These are phyloP conservation scores for Eupithecia inturbata DNA, from an alignment of 2,888 invertebrate species.

Conservation along the genomic window DNA sequence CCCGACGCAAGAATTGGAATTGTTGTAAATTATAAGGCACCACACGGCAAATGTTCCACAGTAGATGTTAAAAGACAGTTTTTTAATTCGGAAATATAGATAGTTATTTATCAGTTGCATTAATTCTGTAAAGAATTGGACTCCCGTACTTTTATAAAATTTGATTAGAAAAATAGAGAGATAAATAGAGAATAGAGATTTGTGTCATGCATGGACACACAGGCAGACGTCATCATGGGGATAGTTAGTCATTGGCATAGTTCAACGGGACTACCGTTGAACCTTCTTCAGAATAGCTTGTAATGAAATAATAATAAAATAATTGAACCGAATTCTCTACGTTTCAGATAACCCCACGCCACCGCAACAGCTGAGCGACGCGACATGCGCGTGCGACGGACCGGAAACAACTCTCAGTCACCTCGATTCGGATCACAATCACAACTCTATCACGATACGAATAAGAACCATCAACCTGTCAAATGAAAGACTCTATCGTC, in stretches of 20 bases:
- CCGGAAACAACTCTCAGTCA: slow-evolving; percentile 64
- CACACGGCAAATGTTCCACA: too few species aligned
- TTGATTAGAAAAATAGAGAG: neutral
- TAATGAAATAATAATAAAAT: too few species aligned
- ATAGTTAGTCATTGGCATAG: too few species aligned
- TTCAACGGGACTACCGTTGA: too few species aligned
- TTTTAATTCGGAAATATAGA: too few species aligned
- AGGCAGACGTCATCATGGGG: neutral
- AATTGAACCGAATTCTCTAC: slow-evolving; percentile 28
- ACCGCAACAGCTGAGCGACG: slow-evolving; percentile 55
- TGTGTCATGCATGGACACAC: neutral
- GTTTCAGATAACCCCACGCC: slow-evolving; percentile 80
- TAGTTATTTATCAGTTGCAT: too few species aligned
- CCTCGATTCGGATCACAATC: slow-evolving; percentile 64
- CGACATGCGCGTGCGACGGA: slow-evolving; percentile 52
- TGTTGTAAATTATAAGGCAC: too few species aligned
- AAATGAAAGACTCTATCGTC: neutral
- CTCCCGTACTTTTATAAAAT: too few species aligned
- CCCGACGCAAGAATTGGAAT: too few species aligned
- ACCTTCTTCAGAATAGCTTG: neutral
- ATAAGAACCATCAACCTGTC: slow-evolving; percentile 22
- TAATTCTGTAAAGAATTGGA: too few species aligned
- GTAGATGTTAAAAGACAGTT: too few species aligned
- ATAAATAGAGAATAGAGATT: neutral
- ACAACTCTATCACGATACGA: slow-evolving; percentile 26